Conservation (phyloP, 2,888 invertebrate genomes). For the Elysia crispata region DNA sequence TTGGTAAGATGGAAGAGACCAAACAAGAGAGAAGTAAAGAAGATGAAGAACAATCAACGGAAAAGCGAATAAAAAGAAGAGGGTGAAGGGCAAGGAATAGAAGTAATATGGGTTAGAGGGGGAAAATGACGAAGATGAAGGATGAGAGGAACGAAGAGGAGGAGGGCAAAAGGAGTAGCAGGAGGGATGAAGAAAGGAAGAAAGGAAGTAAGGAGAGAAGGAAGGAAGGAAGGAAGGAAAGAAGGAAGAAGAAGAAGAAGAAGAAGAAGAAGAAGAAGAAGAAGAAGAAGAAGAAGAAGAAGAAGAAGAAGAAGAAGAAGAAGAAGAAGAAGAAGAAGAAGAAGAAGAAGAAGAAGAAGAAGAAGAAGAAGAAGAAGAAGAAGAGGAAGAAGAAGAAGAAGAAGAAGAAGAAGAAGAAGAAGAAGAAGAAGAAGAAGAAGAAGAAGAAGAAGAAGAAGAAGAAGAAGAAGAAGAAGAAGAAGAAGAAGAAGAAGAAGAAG, state of each 20-base stretch:
- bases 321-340: not conserved
- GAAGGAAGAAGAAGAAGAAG: not conserved
- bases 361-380: not conserved
- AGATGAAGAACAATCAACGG: too few relatives aligned
- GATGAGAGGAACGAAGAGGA: too few relatives aligned
- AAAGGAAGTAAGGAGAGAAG: not conserved
- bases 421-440: not conserved
- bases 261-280: not conserved
- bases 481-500: slow-evolving; percentile 23
- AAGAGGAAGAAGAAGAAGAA: not conserved
- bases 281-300: not conserved
- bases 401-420: not conserved
- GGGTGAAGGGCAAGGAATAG: too few relatives aligned
- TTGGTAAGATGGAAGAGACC: too few relatives aligned
- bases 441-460: slow-evolving; percentile 19
- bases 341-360: not conserved
- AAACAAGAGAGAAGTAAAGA: too few relatives aligned
- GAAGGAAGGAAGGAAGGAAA: not conserved
- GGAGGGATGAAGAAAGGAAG: not conserved
- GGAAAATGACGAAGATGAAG: too few relatives aligned
- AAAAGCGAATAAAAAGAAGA: too few relatives aligned
- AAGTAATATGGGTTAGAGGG: too few relatives aligned
- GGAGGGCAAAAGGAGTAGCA: not conserved
- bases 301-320: not conserved
- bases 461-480: slow-evolving; percentile 34